Percentiles rank a stretch among this genome's conserved stretches.
These are phyloP conservation scores for Hydrozoanthus tunicans DNA, from an alignment of 64 coral and sea anemone species.

Conservation along the genomic window DNA sequence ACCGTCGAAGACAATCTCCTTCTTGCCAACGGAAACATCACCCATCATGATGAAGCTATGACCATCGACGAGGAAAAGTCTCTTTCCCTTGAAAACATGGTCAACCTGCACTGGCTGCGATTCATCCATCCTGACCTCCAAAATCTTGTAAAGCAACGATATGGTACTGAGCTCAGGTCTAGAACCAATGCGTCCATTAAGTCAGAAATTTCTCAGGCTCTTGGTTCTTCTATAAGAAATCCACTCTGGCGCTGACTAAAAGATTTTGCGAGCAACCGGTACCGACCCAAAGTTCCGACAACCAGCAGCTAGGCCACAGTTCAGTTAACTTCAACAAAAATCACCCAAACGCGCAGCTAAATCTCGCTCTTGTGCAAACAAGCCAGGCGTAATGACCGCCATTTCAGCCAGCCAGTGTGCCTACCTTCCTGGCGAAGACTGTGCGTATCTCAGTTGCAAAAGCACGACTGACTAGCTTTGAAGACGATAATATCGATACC, in stretches of 20 bases:
- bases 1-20: constrained; percentile 16
- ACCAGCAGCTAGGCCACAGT: too few species aligned
- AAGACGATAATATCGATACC: neutral
- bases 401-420: constrained; percentile 49
- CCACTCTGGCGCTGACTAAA: constrained; percentile 18
- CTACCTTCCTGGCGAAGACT: constrained; percentile 53
- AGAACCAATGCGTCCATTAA: constrained; percentile 34
- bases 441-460: constrained; percentile 11
- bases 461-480: neutral
- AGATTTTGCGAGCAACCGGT: constrained; percentile 29
- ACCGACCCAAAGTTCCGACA: too few species aligned
- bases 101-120: constrained; percentile 21
- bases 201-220: constrained; percentile 47
- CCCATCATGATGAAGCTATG: constrained; percentile 34
- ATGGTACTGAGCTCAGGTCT: constrained; percentile 40
- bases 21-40: constrained; percentile 17
- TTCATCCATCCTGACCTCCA: constrained; percentile 37
- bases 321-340: too few species aligned
- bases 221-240: constrained; percentile 45
- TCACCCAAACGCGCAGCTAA: constrained; percentile 1
- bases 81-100: constrained; percentile 45
- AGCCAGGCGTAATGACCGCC: constrained; percentile 24
- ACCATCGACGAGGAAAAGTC: neutral
- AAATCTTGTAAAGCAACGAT: constrained; percentile 54
- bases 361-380: constrained; percentile 48